Evolutionary conservation across 2,888 invertebrate genomes (phyloP).

Genomic region (Anthrax anthrax): DNA sequence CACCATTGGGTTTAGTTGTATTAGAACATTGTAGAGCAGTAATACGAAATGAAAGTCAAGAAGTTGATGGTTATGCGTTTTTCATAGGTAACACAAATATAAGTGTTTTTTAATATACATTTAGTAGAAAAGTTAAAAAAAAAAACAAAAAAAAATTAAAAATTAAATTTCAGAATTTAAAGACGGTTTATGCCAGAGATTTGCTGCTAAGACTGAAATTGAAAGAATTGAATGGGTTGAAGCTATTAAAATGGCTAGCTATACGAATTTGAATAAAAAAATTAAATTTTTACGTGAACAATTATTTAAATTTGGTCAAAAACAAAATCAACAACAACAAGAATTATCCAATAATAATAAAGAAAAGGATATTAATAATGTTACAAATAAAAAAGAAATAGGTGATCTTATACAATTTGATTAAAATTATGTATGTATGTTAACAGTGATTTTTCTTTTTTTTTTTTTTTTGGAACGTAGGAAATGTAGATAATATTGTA

Average conservation of each 20-base stretch:
- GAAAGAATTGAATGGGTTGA: constrained; percentile 80
- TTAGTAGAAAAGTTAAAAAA: too few species aligned
- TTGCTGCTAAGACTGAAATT: constrained; percentile 63
- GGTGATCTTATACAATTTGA: constrained; percentile 41
- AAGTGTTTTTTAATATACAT: too few species aligned
- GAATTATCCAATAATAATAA: too few species aligned
- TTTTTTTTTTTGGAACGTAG: constrained; percentile 1
- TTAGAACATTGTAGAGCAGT: constrained; percentile 75
- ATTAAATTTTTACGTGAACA: constrained; percentile 43
- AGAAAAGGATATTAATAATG: neutral
- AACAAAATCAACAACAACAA: neutral
- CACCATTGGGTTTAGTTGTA: constrained; percentile 76
- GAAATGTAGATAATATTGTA: too few species aligned
- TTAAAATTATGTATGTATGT: neutral
- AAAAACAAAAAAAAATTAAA: too few species aligned
- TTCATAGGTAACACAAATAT: constrained; percentile 51
- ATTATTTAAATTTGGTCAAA: constrained; percentile 23
- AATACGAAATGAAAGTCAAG: constrained; percentile 40
- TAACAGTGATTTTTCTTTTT: constrained; percentile 8
- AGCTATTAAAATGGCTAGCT: constrained; percentile 70
- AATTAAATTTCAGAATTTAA: constrained; percentile 80
- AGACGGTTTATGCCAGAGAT: constrained; percentile 64
- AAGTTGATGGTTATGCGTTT: constrained; percentile 61
- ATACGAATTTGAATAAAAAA: constrained; percentile 64
- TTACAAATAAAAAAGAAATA: constrained; percentile 42